These are phyloP conservation scores for Chironomus riparius DNA, from an alignment of 2,888 invertebrate species.

Conservation along the genomic window DNA sequence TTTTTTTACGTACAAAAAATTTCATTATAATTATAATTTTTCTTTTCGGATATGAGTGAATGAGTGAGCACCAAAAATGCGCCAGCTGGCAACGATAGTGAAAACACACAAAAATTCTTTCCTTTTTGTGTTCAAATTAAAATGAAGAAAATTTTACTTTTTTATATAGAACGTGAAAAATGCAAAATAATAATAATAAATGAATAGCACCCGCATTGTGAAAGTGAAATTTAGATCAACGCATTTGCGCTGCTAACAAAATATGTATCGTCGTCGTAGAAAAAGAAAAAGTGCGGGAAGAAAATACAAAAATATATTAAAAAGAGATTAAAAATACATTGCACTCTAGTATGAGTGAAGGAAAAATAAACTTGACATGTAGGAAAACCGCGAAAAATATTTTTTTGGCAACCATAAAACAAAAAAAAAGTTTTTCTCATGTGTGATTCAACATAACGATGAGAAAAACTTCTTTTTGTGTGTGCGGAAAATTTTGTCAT, in stretches of 20 bases:
- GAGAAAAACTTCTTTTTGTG: not conserved
- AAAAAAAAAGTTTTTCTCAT: not conserved
- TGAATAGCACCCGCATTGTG: conserved; percentile 10
- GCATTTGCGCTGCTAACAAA: not conserved
- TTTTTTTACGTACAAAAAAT: too few relatives aligned
- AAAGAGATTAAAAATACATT: conserved; percentile 27
- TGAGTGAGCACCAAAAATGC: not conserved
- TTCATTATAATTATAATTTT: too few relatives aligned
- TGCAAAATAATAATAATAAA: not conserved
- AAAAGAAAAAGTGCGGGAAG: not conserved
- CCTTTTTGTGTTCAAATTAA: not conserved
- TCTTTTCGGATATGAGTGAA: too few relatives aligned
- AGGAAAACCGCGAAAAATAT: conserved; percentile 2
- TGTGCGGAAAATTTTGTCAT: not conserved
- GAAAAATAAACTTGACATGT: not conserved
- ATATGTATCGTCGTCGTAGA: too few relatives aligned
- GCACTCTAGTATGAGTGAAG: not conserved
- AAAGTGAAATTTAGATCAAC: conserved; percentile 25
- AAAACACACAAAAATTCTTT: not conserved
- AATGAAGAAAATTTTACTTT: not conserved
- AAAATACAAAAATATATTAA: not conserved
- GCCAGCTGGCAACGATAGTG: not conserved
- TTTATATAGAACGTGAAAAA: not conserved
- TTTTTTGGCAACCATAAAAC: not conserved
- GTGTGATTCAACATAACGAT: not conserved